Percentiles rank a stretch among this genome's conserved stretches.
These are phyloP conservation scores for Dasyprocta punctata DNA, from an alignment of 2,113 vertebrate genomes.

Conservation along the genomic window DNA sequence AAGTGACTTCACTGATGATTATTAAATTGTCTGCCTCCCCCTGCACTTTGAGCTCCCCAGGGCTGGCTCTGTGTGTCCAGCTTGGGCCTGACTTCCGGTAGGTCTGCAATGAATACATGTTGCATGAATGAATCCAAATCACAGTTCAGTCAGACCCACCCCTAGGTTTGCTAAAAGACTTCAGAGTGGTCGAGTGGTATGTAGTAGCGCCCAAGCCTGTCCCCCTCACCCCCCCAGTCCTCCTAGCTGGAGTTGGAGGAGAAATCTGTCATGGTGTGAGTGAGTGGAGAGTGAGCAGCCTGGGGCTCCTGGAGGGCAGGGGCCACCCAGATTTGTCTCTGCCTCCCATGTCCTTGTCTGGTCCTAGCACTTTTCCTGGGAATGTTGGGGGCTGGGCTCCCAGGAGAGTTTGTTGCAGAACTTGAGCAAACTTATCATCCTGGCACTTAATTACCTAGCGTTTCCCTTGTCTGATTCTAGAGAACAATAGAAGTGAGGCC, in stretches of 20 bases:
- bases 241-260: neutral
- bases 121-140: neutral
- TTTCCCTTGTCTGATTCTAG: slow-evolving; percentile 16
- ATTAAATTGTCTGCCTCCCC: slow-evolving; percentile 59
- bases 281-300: neutral
- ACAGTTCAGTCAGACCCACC: neutral
- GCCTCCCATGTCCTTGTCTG: neutral
- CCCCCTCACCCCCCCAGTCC: neutral
- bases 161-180: neutral
- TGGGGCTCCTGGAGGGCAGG: neutral
- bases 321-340: slow-evolving; percentile 5
- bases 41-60: neutral
- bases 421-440: neutral
- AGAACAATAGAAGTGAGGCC: slow-evolving; percentile 24
- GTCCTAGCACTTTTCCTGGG: neutral
- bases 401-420: slow-evolving; percentile 21
- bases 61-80: slow-evolving; percentile 7
- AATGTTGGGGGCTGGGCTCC: neutral
- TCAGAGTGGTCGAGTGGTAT: neutral
- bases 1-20: slow-evolving; percentile 50
- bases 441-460: slow-evolving; percentile 29
- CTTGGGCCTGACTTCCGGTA: neutral
- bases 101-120: neutral
- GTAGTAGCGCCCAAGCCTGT: neutral
- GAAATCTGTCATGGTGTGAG: neutral